phyloP scores from a whole-genome alignment of 2,888 invertebrate genomes.

The Calliphora vomitoria region DNA sequence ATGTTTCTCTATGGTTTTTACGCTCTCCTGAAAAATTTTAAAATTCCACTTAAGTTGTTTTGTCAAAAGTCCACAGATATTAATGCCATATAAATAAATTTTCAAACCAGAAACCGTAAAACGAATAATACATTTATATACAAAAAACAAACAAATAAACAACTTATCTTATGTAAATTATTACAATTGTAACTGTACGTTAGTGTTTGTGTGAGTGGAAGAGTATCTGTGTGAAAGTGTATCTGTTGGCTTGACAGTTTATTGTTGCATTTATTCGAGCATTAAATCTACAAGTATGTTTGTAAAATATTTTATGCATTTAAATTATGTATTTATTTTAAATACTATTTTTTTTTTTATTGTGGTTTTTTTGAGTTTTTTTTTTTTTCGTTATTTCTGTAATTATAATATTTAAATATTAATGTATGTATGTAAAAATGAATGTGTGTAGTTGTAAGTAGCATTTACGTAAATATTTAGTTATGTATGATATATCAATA shows the following conservation, averaged over 20 bases:
- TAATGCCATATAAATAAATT: conserved; percentile 16
- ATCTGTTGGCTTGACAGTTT: conserved; percentile 9
- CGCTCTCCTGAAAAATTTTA: too few species aligned
- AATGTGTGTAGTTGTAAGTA: background rate
- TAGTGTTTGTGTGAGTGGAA: background rate
- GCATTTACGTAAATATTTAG: conserved; percentile 19
- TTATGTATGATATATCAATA: conserved; percentile 32
- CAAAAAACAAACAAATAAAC: background rate
- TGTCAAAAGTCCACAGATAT: too few species aligned
- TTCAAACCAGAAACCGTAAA: conserved; percentile 21
- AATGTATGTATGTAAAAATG: background rate
- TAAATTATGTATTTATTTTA: conserved; percentile 63
- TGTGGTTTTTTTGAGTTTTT: too few species aligned
- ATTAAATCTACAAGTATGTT: conserved; percentile 27
- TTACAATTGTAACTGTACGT: conserved; percentile 8
- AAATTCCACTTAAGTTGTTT: too few species aligned
- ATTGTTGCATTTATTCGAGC: conserved; percentile 47
- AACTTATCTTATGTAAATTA: conserved; percentile 45
- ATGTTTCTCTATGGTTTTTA: too few species aligned
- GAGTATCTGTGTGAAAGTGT: background rate
- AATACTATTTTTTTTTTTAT: background rate
- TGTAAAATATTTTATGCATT: conserved; percentile 54
- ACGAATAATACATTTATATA: background rate
- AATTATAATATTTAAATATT: conserved; percentile 44
- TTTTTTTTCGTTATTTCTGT: conserved; percentile 34